Evolutionary conservation across 2,113 vertebrate genomes (phyloP).

Genomic region (Sinocyclocheilus maitianheensis): DNA sequence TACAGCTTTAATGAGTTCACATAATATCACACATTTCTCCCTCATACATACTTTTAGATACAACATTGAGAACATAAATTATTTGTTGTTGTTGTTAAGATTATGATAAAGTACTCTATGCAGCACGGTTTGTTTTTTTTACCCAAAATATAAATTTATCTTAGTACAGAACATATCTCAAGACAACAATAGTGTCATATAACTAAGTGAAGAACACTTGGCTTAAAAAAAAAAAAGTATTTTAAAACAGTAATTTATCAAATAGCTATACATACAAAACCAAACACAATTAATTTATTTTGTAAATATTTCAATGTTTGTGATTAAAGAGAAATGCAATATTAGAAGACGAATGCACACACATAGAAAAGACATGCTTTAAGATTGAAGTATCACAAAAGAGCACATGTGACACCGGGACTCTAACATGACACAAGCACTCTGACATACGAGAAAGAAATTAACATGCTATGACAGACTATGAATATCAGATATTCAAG

Average conservation of each 20-base stretch:
- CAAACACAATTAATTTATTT: constrained; percentile 42
- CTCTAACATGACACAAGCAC: constrained; percentile 35
- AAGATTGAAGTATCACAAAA: constrained; percentile 42
- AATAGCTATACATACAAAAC: constrained; percentile 50
- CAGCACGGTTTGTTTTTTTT: constrained; percentile 27
- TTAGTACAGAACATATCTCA: constrained; percentile 41
- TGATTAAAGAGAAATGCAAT: constrained; percentile 22
- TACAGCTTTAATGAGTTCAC: constrained; percentile 45
- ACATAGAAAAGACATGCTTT: constrained; percentile 54
- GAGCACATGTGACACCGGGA: constrained; percentile 41
- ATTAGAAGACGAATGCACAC: constrained; percentile 15
- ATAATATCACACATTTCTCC: constrained; percentile 43
- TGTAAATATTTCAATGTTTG: constrained; percentile 50
- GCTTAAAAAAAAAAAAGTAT: constrained; percentile 35
- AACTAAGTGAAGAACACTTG: constrained; percentile 55
- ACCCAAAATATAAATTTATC: constrained; percentile 50
- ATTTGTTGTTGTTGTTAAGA: constrained; percentile 18
- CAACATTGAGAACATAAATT: constrained; percentile 41
- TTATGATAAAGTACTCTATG: constrained; percentile 37
- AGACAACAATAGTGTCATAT: constrained; percentile 36
- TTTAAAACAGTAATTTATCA: constrained; percentile 55
- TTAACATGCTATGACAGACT: constrained; percentile 44
- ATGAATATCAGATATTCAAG: constrained; percentile 14
- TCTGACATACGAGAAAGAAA: constrained; percentile 43
- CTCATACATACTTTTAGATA: constrained; percentile 39